Evolutionary conservation across 2,113 vertebrate species (phyloP).

Genomic region (Macrotus californicus): DNA sequence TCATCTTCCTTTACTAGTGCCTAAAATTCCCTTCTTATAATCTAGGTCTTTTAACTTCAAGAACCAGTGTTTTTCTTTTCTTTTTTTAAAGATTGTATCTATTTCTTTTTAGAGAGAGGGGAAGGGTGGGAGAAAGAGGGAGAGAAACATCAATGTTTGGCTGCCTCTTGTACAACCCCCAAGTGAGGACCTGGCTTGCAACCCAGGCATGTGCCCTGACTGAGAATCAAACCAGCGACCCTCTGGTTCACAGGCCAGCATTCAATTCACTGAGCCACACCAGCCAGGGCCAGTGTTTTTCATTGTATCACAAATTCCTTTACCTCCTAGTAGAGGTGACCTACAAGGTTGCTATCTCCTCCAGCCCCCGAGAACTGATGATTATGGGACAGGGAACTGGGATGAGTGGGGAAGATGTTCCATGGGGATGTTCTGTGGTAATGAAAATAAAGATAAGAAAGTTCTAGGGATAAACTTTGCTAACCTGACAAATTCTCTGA

Average conservation of each 20-base stretch:
- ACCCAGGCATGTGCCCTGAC: too few relatives aligned
- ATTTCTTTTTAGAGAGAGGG: too few relatives aligned
- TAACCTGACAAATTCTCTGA: constrained; percentile 23
- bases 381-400: not conserved
- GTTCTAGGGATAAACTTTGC: not conserved
- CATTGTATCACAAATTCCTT: not conserved
- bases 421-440: not conserved
- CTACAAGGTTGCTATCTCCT: not conserved
- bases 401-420: not conserved
- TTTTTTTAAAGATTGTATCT: too few relatives aligned
- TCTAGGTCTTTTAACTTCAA: not conserved
- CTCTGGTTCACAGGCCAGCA: too few relatives aligned
- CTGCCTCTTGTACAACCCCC: too few relatives aligned
- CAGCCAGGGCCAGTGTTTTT: not conserved
- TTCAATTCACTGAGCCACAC: too few relatives aligned
- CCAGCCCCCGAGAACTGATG: not conserved
- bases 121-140: too few relatives aligned
- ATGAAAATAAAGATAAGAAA: not conserved
- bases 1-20: not conserved
- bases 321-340: not conserved
- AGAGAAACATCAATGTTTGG: too few relatives aligned
- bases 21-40: not conserved
- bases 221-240: too few relatives aligned
- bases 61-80: not conserved
- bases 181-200: too few relatives aligned